Evolutionary conservation across 1,140 invertebrate genomes (phyloP).

Genomic region (Periplaneta americana): DNA sequence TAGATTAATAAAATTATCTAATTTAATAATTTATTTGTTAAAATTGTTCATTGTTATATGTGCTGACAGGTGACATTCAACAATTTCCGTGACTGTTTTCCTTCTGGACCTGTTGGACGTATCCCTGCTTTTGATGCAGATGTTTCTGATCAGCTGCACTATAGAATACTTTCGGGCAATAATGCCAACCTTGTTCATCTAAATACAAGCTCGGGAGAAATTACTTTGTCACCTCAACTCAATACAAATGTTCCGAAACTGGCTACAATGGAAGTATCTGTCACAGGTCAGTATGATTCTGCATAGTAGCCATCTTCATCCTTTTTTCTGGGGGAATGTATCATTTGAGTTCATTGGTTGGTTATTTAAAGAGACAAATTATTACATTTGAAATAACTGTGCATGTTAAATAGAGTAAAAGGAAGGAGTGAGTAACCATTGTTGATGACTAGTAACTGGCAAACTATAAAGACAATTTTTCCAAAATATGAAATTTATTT

Average conservation of each 20-base stretch:
- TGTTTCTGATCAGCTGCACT: constrained; percentile 70
- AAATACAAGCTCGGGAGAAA: constrained; percentile 76
- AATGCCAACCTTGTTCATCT: constrained; percentile 85
- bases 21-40: not conserved
- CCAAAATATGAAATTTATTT: too few species aligned
- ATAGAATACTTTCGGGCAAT: constrained; percentile 84
- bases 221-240: constrained; percentile 84
- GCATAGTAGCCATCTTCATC: too few species aligned
- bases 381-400: too few species aligned
- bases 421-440: too few species aligned
- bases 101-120: constrained; percentile 77
- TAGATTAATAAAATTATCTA: not conserved
- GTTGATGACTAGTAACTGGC: too few species aligned
- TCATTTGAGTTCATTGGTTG: too few species aligned
- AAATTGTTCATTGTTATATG: not conserved
- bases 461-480: too few species aligned
- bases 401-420: too few species aligned
- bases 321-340: too few species aligned
- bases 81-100: constrained; percentile 92
- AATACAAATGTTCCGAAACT: constrained; percentile 95
- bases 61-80: constrained; percentile 90
- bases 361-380: too few species aligned
- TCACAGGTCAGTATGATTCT: constrained; percentile 70
- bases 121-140: constrained; percentile 94
- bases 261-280: constrained; percentile 90